Percentiles rank a stretch among this genome's conserved stretches.
phyloP scores from a whole-genome alignment of 2,888 invertebrate genomes.

The Andrena flavipes region DNA sequence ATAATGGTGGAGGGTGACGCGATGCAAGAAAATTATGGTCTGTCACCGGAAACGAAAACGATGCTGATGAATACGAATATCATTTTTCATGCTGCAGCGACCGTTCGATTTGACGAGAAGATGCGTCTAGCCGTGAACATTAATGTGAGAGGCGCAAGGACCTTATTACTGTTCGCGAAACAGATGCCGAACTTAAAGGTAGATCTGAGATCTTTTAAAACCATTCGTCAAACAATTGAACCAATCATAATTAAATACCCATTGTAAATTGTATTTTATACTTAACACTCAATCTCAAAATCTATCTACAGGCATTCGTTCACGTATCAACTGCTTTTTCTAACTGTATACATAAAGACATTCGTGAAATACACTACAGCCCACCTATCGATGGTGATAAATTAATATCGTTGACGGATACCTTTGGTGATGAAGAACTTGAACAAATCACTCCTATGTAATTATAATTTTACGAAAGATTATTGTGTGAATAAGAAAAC shows the following conservation, averaged over 20 bases:
- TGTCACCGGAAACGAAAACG: slow-evolving; percentile 85
- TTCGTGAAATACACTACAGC: slow-evolving; percentile 80
- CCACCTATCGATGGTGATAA: slow-evolving; percentile 77
- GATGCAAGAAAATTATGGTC: slow-evolving; percentile 85
- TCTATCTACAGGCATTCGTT: slow-evolving; percentile 77
- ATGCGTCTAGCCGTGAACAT: slow-evolving; percentile 88
- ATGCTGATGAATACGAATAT: slow-evolving; percentile 86
- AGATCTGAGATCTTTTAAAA: not conserved
- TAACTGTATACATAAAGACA: slow-evolving; percentile 74
- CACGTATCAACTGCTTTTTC: slow-evolving; percentile 83
- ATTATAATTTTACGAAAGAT: slow-evolving; percentile 41
- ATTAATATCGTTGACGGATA: slow-evolving; percentile 74
- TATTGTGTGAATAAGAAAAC: not conserved
- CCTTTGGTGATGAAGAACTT: slow-evolving; percentile 77
- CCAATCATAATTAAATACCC: not conserved
- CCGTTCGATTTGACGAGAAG: slow-evolving; percentile 91
- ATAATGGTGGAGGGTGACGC: slow-evolving; percentile 87
- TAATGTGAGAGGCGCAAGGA: slow-evolving; percentile 89
- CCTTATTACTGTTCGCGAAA: slow-evolving; percentile 88
- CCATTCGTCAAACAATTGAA: not conserved
- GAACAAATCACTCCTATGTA: slow-evolving; percentile 76
- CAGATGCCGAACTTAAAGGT: slow-evolving; percentile 89
- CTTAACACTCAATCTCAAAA: not conserved
- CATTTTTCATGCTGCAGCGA: slow-evolving; percentile 92
- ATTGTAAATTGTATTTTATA: not conserved